phyloP scores from a whole-genome alignment of 2,888 invertebrate genomes.

The Eristalis arbustorum region DNA sequence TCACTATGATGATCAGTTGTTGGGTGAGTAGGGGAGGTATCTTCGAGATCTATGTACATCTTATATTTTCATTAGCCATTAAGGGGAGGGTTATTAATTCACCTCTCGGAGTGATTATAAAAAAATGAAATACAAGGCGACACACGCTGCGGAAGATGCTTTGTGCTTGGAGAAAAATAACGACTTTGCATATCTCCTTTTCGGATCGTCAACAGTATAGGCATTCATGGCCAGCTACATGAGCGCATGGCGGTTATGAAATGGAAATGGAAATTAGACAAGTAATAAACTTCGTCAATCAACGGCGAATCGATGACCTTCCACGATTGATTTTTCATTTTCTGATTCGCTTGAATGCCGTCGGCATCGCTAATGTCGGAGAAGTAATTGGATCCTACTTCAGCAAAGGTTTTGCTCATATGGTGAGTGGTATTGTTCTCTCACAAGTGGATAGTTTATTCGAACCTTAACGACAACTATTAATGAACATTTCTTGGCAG shows the following conservation, averaged over 20 bases:
- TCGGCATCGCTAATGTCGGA: too few species aligned
- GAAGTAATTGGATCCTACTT: too few species aligned
- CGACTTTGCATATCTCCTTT: background rate
- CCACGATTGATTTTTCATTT: too few species aligned
- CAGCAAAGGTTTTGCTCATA: too few species aligned
- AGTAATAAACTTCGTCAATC: background rate
- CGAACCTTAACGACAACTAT: too few species aligned
- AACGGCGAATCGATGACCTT: too few species aligned
- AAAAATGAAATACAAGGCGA: background rate
- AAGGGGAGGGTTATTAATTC: background rate
- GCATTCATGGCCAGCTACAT: background rate
- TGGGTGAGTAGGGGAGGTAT: background rate
- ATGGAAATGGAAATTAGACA: background rate
- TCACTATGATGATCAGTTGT: background rate
- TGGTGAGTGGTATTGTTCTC: too few species aligned
- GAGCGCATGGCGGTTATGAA: too few species aligned
- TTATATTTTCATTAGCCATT: background rate
- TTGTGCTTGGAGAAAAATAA: background rate
- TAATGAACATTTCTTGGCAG: too few species aligned
- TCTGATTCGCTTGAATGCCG: too few species aligned
- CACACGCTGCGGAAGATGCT: background rate
- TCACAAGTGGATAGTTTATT: too few species aligned
- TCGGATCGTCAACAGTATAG: background rate
- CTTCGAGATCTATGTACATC: background rate
- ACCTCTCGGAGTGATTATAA: background rate